Evolutionary conservation across 2,797 vertebrate genomes (phyloP).

Genomic region (Sphenopsis melanotis): DNA sequence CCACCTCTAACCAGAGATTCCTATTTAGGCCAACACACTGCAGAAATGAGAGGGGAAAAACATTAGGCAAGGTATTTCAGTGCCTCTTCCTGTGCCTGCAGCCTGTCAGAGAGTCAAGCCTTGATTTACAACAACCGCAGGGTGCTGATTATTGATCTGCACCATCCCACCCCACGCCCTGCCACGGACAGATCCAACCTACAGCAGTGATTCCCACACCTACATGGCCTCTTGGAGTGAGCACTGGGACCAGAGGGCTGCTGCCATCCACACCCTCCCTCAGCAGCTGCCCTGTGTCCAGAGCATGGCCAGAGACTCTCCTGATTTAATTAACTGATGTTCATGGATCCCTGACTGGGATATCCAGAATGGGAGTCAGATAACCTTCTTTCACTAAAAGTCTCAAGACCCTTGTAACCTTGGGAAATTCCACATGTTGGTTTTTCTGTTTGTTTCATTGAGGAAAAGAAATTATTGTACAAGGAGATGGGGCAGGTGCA

Average conservation of each 20-base stretch:
- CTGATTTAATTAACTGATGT: background rate
- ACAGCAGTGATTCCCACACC: constrained; percentile 38
- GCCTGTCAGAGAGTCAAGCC: background rate
- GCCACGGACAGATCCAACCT: background rate
- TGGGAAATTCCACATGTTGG: background rate
- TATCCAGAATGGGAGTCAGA: background rate
- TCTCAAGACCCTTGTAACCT: background rate
- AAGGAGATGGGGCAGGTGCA: background rate
- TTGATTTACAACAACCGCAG: background rate
- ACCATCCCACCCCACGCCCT: background rate
- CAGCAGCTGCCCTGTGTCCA: fast-evolving
- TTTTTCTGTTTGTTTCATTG: background rate
- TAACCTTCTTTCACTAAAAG: background rate
- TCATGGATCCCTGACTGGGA: background rate
- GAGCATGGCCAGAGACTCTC: background rate
- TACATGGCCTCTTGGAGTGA: background rate
- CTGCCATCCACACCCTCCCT: background rate
- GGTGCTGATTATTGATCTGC: constrained; percentile 26
- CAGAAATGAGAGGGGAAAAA: background rate
- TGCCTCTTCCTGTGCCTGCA: background rate
- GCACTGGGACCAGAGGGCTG: fast-evolving
- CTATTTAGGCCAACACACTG: background rate
- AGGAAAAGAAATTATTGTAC: background rate
- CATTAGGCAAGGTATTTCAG: background rate
- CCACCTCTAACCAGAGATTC: background rate